phyloP scores from a whole-genome alignment of 1,140 invertebrate genomes.

The Leptopilina clavipes region DNA sequence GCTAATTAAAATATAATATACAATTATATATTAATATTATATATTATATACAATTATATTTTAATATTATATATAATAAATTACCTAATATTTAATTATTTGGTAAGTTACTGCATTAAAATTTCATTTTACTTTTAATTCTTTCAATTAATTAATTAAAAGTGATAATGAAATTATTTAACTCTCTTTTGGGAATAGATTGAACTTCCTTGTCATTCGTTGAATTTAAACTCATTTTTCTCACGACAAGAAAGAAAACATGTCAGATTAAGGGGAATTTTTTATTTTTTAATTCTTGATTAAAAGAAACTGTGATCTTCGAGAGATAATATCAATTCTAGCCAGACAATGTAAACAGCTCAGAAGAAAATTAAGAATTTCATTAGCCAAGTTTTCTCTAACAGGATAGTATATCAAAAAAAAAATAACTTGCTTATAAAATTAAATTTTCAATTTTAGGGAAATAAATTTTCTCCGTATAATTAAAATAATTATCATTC shows the following conservation, averaged over 20 bases:
- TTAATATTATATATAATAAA: too few relatives aligned
- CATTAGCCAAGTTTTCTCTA: neutral
- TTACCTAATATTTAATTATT: too few relatives aligned
- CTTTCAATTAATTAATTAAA: neutral
- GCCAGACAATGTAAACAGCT: conserved; percentile 9
- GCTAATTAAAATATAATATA: too few relatives aligned
- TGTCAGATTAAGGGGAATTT: neutral
- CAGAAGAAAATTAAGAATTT: conserved; percentile 10
- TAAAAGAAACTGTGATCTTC: conserved; percentile 1
- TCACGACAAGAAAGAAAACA: neutral
- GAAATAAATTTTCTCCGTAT: neutral
- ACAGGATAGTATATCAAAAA: neutral
- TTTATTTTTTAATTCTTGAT: neutral
- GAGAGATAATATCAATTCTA: neutral
- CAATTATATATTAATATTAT: too few relatives aligned
- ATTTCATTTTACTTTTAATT: too few relatives aligned
- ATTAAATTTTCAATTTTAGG: neutral
- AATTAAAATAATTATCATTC: too few relatives aligned
- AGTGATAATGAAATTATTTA: neutral
- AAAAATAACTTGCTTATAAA: neutral
- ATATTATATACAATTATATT: too few relatives aligned
- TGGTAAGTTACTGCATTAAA: too few relatives aligned
- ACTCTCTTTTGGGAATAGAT: neutral
- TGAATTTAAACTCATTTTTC: neutral
- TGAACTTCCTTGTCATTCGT: neutral